A percentile compares a stretch with the other conserved stretches of the same genome.
Conservation (phyloP, 2,113 vertebrate species). For the Phylloscopus trochiloides region DNA sequence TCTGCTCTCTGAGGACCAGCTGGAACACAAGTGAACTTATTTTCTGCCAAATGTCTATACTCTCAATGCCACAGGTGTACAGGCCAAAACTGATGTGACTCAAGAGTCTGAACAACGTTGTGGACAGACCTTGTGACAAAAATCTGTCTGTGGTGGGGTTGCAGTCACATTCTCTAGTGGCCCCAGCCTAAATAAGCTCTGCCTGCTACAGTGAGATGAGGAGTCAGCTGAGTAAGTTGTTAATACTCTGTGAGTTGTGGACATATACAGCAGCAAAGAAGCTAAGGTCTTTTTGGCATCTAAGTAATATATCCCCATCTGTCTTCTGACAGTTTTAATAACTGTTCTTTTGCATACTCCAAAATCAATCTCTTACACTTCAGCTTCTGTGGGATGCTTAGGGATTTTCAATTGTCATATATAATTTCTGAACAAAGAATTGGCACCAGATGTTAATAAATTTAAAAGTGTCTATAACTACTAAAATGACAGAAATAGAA, state of each 20-base stretch:
- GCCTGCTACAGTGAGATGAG: rapidly evolving
- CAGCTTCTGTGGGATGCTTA: not conserved
- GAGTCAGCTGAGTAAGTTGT: not conserved
- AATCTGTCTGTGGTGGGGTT: not conserved
- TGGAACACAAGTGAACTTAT: not conserved
- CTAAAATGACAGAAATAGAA: not conserved
- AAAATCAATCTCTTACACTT: not conserved
- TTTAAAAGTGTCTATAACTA: not conserved
- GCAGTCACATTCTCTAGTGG: not conserved
- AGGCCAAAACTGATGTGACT: not conserved
- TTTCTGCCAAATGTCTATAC: not conserved
- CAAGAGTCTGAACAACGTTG: not conserved
- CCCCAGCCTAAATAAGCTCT: not conserved
- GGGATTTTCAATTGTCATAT: not conserved
- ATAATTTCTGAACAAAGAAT: conserved; percentile 31
- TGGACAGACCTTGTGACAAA: not conserved
- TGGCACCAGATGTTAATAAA: not conserved
- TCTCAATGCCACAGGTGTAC: not conserved
- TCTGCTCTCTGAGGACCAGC: not conserved
- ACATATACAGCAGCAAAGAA: not conserved
- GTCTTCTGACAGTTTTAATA: not conserved
- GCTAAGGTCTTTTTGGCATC: not conserved
- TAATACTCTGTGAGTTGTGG: not conserved
- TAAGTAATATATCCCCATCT: not conserved
- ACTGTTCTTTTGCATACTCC: not conserved